Conservation (phyloP, 2,113 vertebrate species). For the Cyprinus carpio region DNA sequence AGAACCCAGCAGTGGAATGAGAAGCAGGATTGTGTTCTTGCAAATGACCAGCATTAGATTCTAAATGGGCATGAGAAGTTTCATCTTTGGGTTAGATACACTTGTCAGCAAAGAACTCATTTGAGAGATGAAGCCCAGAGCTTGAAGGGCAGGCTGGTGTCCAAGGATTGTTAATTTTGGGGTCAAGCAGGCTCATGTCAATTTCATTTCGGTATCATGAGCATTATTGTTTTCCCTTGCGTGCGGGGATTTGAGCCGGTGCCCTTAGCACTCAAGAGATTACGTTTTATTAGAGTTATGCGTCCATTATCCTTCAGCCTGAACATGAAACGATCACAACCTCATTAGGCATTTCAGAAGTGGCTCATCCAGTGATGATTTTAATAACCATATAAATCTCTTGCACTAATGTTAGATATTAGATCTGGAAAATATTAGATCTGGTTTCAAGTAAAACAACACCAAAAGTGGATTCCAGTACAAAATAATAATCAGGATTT, state of each 20-base stretch:
- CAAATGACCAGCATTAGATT: conserved; percentile 75
- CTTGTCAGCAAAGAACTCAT: conserved; percentile 11
- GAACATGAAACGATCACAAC: conserved; percentile 71
- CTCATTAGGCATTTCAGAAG: conserved; percentile 73
- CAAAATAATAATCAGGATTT: not conserved
- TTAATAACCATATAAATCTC: conserved; percentile 46
- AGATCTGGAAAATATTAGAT: not conserved
- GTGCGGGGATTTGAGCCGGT: conserved; percentile 50
- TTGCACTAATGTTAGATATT: not conserved
- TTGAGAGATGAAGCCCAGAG: not conserved
- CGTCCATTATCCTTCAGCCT: conserved; percentile 75
- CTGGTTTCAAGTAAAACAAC: not conserved
- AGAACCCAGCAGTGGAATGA: conserved; percentile 87
- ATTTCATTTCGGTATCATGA: conserved; percentile 49
- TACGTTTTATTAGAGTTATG: conserved; percentile 70
- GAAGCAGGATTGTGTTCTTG: conserved; percentile 81
- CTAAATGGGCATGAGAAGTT: not conserved
- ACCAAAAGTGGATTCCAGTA: not conserved
- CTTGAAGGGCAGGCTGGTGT: conserved; percentile 13
- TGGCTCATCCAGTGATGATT: conserved; percentile 69
- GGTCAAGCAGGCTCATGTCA: conserved; percentile 28
- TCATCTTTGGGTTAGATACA: not conserved
- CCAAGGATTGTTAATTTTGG: conserved; percentile 28
- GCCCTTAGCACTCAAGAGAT: conserved; percentile 72
- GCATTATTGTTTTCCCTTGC: conserved; percentile 46